Evolutionary conservation across 2,888 invertebrate genomes (phyloP), one percentile per base, ranked within the genome.

Genomic region (Folsomia candida): DNA sequence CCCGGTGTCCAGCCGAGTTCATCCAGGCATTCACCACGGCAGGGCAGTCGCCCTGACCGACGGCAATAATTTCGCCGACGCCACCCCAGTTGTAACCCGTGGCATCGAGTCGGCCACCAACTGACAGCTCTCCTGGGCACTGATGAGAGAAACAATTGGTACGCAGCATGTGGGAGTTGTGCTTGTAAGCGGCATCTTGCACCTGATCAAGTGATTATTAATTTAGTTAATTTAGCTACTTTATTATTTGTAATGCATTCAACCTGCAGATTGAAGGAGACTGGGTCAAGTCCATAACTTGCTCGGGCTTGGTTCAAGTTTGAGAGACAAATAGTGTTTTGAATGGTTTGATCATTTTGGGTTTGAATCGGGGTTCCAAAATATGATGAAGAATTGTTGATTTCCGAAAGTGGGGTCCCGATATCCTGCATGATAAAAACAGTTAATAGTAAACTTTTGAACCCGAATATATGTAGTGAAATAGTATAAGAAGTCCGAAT

Each of bases 221-320:
- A 47, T 47, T 47, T 47, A 47, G 47, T 47, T 9, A 11, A 47
- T 47, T 9, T 9, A 47, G 9, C 47, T 47, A 11, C 81, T 93
- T 65, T 93, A 11, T 47, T 9, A 18, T 11, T 47, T 47, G 9
- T 47, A 47, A 47, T 11, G 9, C 47, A 47, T 54, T n/a, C n/a
- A n/a, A 54, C 54, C 54, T 54, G 54, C 4, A 20, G 11, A 20
- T 54, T 54, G 20, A 18, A 4, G 18, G 18, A 22, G 18, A 54
- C 20, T 54, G 54, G 54, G 6, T 6, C 20, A 4, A 4, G 6
- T 6, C 54, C 54, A 54, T 54, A 14, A n/a, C n/a, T 54, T 6
- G 54, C 54, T 14, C 54, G 54, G 6, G 6, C 20, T n/a, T 54
- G 18, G 20, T 54, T 54, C n/a, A 54, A 14, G 54, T 54, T 54